Percentiles rank a stretch among this genome's conserved stretches.
Conservation (phyloP, 2,888 invertebrate genomes). For the Mycalesis mineus region DNA sequence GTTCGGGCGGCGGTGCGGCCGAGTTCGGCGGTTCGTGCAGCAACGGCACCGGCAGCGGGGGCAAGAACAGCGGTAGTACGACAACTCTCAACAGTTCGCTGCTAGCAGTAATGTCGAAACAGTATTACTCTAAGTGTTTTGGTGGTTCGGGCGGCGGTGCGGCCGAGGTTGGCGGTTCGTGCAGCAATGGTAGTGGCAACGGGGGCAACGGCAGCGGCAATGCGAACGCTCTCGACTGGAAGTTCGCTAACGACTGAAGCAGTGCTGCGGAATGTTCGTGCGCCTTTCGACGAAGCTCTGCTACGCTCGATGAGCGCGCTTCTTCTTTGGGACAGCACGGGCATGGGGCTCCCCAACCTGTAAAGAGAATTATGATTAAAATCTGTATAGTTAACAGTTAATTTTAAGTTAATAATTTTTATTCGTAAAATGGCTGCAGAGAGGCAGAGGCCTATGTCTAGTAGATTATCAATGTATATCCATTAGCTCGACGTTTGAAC, state of each 20-base stretch:
- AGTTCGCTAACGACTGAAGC: slow-evolving; percentile 84
- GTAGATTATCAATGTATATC: too few relatives aligned
- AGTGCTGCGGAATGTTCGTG: slow-evolving; percentile 96
- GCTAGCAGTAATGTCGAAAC: neutral
- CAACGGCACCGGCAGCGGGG: slow-evolving; percentile 26
- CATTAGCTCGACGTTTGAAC: too few relatives aligned
- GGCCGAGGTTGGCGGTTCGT: slow-evolving; percentile 37
- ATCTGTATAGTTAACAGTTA: too few relatives aligned
- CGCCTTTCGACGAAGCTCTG: slow-evolving; percentile 93
- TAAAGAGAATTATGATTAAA: neutral
- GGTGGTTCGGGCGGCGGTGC: slow-evolving; percentile 45
- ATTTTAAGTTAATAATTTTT: too few relatives aligned
- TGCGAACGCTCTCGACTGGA: slow-evolving; percentile 77
- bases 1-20: too few relatives aligned
- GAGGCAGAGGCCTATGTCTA: too few relatives aligned
- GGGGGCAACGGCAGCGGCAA: slow-evolving; percentile 61
- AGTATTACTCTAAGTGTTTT: slow-evolving; percentile 58
- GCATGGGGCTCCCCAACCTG: slow-evolving; percentile 87
- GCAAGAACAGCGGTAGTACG: too few relatives aligned
- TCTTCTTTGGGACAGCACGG: slow-evolving; percentile 88
- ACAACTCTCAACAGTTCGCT: too few relatives aligned
- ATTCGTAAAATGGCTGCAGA: too few relatives aligned
- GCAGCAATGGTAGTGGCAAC: slow-evolving; percentile 52
- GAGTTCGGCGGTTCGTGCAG: slow-evolving; percentile 38
- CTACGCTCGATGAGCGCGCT: slow-evolving; percentile 91